Base-by-base conservation (phyloP, 2,797 vertebrate genomes). In the Lerista edwardsae region DNA sequence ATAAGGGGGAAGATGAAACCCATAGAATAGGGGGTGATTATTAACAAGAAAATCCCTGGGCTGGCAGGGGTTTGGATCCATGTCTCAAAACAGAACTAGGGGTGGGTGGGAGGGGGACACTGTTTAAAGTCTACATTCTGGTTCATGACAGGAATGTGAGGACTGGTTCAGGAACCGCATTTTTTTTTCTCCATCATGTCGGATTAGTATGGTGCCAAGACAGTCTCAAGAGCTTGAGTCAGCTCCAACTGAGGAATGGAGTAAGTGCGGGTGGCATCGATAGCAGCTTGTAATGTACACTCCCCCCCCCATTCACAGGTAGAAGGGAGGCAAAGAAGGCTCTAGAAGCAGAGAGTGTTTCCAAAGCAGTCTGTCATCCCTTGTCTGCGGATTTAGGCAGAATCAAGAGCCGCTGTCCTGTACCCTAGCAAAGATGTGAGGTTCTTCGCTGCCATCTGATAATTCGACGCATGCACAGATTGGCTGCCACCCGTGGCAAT, bases 381-480 rank as follows among this genome's bases (percentile, higher is more conserved):
- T 62, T 4, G 25, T 51, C 79, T 55, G 41, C 39, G 64, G 29
- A 47, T 29, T 67, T 41, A 65, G 74, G 65, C 79, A 77, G 55
- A 79, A 41, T 71, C 41, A 34, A 51, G 75, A 71, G 65, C 73
- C 41, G 72, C 31, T 23, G 74, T 64, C 79, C 19, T 27, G 9
- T 9, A 7, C 47, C 77, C 34, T n/a, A 27, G 71, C 23, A 75
- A 75, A 41, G 71, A 83, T 31, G 61, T 44, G 87, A 62, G 55
- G 77, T 80, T 84, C 67, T 80, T 81, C 80, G 87, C 67, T 86
- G 61, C 80, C 85, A 85, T 78, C 74, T 68, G 57, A 71, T 67
- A 81, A 85, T 34, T 72, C 67, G 72, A 91, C 87, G 71, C 80
- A 87, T 84, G 82, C 86, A 85, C 78, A 74, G 76, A 62, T 61